Evolutionary conservation across 2,113 vertebrate genomes (phyloP).

Genomic region (Sceloporus tristichus): DNA sequence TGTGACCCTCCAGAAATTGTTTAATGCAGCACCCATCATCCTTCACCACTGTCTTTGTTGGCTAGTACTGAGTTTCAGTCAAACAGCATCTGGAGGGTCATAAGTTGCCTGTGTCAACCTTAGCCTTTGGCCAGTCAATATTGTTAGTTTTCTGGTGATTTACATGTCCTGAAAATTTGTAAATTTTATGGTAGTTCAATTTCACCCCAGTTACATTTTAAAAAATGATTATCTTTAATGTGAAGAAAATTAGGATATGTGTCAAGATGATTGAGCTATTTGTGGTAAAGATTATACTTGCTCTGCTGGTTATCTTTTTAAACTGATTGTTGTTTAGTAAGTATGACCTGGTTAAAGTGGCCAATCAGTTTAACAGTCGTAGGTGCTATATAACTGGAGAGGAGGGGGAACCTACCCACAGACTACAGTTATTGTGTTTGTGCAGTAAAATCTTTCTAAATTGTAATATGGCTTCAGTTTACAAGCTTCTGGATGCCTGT

Average conservation of each 20-base stretch:
- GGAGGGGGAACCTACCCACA: background rate
- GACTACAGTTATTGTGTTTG: background rate
- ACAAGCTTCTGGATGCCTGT: background rate
- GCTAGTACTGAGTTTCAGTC: background rate
- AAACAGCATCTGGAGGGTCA: background rate
- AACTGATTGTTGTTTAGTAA: slow-evolving; percentile 51
- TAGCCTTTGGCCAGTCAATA: background rate
- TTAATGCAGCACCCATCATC: background rate
- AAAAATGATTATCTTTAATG: fast-evolving
- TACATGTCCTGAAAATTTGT: background rate
- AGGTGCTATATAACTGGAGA: slow-evolving; percentile 34
- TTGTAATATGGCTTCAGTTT: slow-evolving; percentile 30
- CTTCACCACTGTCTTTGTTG: background rate
- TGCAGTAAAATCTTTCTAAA: slow-evolving; percentile 13
- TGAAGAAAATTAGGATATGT: slow-evolving; percentile 29
- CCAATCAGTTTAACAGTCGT: slow-evolving; percentile 32
- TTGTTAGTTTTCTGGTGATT: fast-evolving
- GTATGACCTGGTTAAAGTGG: slow-evolving; percentile 58
- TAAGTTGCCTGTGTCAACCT: background rate
- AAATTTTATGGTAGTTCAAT: background rate
- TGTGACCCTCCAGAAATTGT: background rate
- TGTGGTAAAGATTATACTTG: slow-evolving; percentile 44
- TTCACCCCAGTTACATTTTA: background rate
- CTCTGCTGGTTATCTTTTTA: slow-evolving; percentile 48
- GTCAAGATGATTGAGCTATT: slow-evolving; percentile 20